Conservation (phyloP, 2,888 invertebrate genomes). For the Heliconius ismenius region DNA sequence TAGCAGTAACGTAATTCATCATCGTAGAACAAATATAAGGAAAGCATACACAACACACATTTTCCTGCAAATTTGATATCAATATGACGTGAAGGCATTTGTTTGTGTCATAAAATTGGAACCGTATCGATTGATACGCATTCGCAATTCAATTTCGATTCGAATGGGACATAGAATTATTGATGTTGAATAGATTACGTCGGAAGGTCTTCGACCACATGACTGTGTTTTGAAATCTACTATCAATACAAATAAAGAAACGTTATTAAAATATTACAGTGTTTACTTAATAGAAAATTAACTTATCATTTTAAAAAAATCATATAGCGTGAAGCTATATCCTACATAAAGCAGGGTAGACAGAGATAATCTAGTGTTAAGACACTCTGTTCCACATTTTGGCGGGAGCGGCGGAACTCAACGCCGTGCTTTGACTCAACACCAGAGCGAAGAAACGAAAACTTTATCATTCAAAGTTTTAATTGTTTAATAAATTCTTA, state of each 20-base stretch:
- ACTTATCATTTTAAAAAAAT: too few relatives aligned
- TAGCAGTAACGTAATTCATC: conserved; percentile 8
- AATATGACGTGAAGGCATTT: conserved; percentile 42
- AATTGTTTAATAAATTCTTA: not conserved
- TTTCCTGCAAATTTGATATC: conserved; percentile 42
- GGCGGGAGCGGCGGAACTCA: too few relatives aligned
- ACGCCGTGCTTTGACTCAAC: too few relatives aligned
- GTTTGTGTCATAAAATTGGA: conserved; percentile 44
- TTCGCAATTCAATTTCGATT: conserved; percentile 45
- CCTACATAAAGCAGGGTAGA: too few relatives aligned
- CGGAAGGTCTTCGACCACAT: conserved; percentile 42
- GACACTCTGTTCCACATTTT: too few relatives aligned
- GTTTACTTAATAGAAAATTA: not conserved
- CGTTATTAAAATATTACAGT: not conserved
- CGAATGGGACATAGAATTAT: conserved; percentile 47
- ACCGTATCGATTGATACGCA: conserved; percentile 44
- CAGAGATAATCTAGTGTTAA: too few relatives aligned
- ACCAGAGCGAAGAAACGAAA: too few relatives aligned
- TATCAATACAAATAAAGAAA: conserved; percentile 30
- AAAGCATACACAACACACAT: conserved; percentile 32
- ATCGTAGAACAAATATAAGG: conserved; percentile 16
- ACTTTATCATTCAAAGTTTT: not conserved
- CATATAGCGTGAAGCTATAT: too few relatives aligned
- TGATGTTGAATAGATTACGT: conserved; percentile 46
- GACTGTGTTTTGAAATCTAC: conserved; percentile 37